Base-by-base conservation (phyloP, 2,113 vertebrate species). In the Aegotheles bennettii region DNA sequence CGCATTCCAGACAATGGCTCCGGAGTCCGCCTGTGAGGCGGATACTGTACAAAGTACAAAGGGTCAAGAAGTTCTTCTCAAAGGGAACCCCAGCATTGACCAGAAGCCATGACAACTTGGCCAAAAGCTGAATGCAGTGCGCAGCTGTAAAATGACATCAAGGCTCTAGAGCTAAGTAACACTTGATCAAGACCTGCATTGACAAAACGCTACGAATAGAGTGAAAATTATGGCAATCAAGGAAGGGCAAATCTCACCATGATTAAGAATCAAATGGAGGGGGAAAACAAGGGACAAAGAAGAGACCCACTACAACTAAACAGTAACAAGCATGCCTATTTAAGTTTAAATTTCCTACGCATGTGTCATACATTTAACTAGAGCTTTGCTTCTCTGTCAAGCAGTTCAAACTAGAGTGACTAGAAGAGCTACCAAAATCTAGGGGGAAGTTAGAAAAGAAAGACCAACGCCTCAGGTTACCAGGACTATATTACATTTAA, bases 1-100 rank as follows among this genome's bases (percentile, higher is more conserved):
- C 91, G 97, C 98, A 98, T 98, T 98, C 98, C 98, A 97, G 50
- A 84, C 89, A 92, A 45, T 3, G 82, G 96, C 97, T 97, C 89
- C 94, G 76, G 89, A 96, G 92, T 63, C 54, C 26, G 92, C 93
- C 96, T 65, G 92, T 28, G 2, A 96, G 97, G 96, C 96, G 4
- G 93, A 78, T 64, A 76, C 82, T 69, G 79, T 65, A 63, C 84
- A 61, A 84, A 96, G 92, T 89, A 97, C 96, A 98, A 97, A 97
- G 97, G 97, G 97, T 97, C 97, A 97, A 57, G 70, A 68, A 90
- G 83, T 53, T 90, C 60, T 40, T 54, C 83, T 68, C 35, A 10
- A 70, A 89, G 51, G 68, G 83, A 95, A 90, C 14, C 74, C 74
- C 94, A 87, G 89, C 73, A 83, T 7, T 25, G 96, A 96, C 88